These are phyloP conservation scores for Phaonia tiefii DNA, from an alignment of 2,888 invertebrate genomes.

Conservation along the genomic window DNA sequence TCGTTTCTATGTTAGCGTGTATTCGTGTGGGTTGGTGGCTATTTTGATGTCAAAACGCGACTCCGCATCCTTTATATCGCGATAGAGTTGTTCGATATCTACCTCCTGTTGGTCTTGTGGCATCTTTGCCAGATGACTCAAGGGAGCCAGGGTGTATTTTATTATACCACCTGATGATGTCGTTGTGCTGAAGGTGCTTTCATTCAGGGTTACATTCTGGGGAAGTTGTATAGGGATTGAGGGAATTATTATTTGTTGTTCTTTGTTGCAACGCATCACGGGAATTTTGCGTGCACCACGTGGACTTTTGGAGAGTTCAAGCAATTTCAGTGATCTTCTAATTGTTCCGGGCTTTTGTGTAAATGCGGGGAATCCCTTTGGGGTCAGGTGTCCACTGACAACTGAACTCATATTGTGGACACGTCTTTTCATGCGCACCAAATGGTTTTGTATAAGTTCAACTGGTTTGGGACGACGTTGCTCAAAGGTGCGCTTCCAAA, in stretches of 20 bases:
- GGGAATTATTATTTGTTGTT: neutral
- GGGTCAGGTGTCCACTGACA: constrained; percentile 47
- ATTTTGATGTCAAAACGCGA: constrained; percentile 35
- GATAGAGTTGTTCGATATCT: constrained; percentile 38
- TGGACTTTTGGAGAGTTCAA: neutral
- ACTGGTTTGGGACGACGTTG: constrained; percentile 9
- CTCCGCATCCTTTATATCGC: constrained; percentile 33
- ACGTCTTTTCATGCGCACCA: constrained; percentile 33
- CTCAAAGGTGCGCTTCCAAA: constrained; percentile 45
- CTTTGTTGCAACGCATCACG: neutral
- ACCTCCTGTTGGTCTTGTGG: constrained; percentile 30
- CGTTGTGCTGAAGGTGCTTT: no score
- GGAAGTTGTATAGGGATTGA: neutral
- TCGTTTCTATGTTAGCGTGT: no score
- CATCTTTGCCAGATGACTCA: constrained; percentile 25
- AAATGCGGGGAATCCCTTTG: constrained; percentile 41
- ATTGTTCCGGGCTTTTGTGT: neutral
- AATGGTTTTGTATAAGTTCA: constrained; percentile 2
- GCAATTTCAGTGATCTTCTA: neutral
- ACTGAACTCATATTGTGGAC: constrained; percentile 47
- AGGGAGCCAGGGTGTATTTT: constrained; percentile 24
- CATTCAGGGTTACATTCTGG: neutral
- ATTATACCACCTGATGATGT: neutral
- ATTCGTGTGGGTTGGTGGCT: no score
- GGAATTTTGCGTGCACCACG: constrained; percentile 1